Conservation (phyloP, 1,140 invertebrate genomes). For the Ganaspis sp. region DNA sequence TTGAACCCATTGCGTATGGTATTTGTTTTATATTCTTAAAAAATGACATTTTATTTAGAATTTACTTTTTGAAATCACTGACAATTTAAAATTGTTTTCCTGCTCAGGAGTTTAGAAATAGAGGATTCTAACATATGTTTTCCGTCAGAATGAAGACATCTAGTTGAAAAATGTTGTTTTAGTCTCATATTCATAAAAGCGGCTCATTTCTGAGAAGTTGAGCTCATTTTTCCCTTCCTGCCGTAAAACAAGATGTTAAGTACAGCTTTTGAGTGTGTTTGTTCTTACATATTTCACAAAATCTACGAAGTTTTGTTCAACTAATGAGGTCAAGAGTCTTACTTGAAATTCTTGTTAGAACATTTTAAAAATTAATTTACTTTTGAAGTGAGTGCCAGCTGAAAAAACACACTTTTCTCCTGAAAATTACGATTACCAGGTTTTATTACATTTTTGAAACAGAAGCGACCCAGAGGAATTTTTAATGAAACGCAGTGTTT, state of each 20-base stretch:
- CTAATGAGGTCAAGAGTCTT: conserved; percentile 8
- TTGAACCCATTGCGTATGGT: background rate
- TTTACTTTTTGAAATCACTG: background rate
- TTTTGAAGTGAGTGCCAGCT: background rate
- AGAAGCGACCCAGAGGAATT: background rate
- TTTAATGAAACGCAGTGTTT: background rate
- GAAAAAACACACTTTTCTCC: background rate
- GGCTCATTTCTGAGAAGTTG: conserved; percentile 9
- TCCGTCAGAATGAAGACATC: background rate
- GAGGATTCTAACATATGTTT: background rate
- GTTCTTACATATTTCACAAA: background rate
- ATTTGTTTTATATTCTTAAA: too few species aligned
- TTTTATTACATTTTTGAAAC: background rate
- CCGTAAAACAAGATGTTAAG: conserved; percentile 12
- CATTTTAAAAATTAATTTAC: conserved; percentile 48
- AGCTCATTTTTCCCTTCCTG: conserved; percentile 11
- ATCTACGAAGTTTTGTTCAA: background rate
- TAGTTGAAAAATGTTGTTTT: background rate
- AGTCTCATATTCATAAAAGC: conserved; percentile 10
- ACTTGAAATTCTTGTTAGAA: conserved; percentile 38
- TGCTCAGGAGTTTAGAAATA: background rate
- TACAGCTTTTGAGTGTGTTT: conserved; percentile 13
- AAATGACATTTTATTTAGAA: too few species aligned
- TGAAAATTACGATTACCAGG: background rate
- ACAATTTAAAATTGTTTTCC: background rate